Conservation (phyloP, 2,113 vertebrate genomes). For the Antechinus stuartii region DNA sequence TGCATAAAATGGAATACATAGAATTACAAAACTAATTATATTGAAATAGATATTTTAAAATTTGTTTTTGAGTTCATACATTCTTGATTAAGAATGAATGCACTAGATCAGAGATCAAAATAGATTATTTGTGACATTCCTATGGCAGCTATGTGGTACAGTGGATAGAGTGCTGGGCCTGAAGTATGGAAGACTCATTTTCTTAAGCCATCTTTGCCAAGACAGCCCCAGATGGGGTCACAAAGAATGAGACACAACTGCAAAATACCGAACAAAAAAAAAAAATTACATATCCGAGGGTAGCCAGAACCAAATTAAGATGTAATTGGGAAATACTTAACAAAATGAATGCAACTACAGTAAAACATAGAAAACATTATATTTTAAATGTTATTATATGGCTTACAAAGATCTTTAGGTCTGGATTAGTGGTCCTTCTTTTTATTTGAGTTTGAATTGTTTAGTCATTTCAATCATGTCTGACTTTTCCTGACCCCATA, state of each 20-base stretch:
- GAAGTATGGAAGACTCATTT: background rate
- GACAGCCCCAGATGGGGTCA: background rate
- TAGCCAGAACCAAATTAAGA: background rate
- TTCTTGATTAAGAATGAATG: background rate
- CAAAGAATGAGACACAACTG: background rate
- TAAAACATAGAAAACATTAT: background rate
- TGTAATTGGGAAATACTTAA: background rate
- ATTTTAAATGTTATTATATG: background rate
- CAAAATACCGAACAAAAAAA: background rate
- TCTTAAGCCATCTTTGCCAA: background rate
- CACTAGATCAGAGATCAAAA: background rate
- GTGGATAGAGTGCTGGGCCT: background rate
- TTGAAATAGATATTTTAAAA: background rate
- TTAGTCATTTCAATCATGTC: background rate
- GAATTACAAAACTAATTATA: background rate
- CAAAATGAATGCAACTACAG: background rate
- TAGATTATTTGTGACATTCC: background rate
- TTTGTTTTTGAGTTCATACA: background rate
- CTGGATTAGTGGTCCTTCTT: background rate
- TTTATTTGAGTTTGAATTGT: background rate
- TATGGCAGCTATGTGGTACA: background rate
- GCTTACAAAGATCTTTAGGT: background rate
- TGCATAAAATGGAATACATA: background rate
- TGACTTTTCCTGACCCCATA: background rate
- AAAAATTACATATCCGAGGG: background rate